Base-by-base conservation (phyloP, 2,113 vertebrate genomes). In the Dipodomys spectabilis region DNA sequence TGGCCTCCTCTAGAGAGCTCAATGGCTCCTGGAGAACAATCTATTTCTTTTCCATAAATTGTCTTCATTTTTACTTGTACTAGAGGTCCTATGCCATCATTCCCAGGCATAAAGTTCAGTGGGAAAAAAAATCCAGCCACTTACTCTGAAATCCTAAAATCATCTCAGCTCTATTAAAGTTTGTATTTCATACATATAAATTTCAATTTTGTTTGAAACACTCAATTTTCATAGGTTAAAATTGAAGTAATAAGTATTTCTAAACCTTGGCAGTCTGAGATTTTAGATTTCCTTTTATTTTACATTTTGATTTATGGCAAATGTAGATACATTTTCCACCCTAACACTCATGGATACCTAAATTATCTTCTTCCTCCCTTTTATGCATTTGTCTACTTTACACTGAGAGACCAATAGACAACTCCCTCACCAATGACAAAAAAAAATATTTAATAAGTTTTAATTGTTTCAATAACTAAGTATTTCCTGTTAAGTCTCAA, bases 171-270 rank as follows among this genome's bases (percentile, higher is more conserved):
- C 68, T 81, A 73, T 83, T 94, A 85, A n/a, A 81, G 45, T 53
- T 68, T 71, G 22, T 62, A 57, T 35, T 92, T 95, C 32, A 83
- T 44, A 93, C 89, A 77, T 45, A 78, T 86, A 93, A 92, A 94
- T 87, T 90, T 12, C 13, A 45, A 88, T 93, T 93, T 93, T 89
- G 79, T 90, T 87, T 92, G 85, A 64, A 95, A 93, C 28, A 83
- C 65, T 62, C 80, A 88, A 69, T 85, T 93, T 82, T 77, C 45
- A 82, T 32, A 92, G 53, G 77, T 87, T 93, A 83, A 72, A 92
- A 88, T 62, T 10, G 60, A 64, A 73, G 30, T 8, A 12, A 73
- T 9, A 87, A 80, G 39, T 87, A 80, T 75, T 86, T 87, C 84
- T 79, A 94, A 90, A 86, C n/a, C 15, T 49, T 81, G 65, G 53